These are phyloP conservation scores for Oreochromis mossambicus DNA, from an alignment of 2,797 vertebrate genomes.

Conservation along the genomic window DNA sequence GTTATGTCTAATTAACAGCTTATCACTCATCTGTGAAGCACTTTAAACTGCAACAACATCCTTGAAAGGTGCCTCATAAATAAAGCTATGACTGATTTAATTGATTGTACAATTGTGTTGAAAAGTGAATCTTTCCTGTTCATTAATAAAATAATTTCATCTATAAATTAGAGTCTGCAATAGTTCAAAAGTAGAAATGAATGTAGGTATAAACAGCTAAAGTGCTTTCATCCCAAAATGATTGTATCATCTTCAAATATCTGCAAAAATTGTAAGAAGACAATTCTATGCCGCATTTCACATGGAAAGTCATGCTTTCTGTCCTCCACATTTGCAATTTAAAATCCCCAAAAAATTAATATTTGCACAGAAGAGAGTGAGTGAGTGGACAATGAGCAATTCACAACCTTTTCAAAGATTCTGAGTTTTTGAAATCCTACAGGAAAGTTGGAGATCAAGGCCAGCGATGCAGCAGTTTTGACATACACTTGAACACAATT, in stretches of 20 bases:
- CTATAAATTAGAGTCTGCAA: neutral
- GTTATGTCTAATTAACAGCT: neutral
- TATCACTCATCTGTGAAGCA: neutral
- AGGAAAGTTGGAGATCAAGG: neutral
- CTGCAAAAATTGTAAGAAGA: neutral
- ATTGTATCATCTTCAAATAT: neutral
- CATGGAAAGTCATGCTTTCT: neutral
- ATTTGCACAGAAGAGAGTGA: neutral
- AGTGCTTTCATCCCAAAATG: neutral
- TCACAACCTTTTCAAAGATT: neutral
- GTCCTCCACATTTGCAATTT: neutral
- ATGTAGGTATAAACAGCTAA: neutral
- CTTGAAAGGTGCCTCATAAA: neutral
- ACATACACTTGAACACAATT: neutral
- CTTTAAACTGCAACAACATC: neutral
- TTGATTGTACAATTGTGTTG: neutral
- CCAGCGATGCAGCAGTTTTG: neutral
- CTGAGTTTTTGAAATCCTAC: neutral
- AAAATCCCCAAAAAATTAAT: neutral
- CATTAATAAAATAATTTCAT: neutral
- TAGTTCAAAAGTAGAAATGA: neutral
- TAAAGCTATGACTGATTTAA: neutral
- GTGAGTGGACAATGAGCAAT: neutral
- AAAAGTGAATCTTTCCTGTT: neutral
- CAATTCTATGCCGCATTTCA: accelerated